Percentiles rank a stretch among this genome's conserved stretches.
Conservation (phyloP, 2,797 vertebrate genomes). For the Margarornis squamiger region DNA sequence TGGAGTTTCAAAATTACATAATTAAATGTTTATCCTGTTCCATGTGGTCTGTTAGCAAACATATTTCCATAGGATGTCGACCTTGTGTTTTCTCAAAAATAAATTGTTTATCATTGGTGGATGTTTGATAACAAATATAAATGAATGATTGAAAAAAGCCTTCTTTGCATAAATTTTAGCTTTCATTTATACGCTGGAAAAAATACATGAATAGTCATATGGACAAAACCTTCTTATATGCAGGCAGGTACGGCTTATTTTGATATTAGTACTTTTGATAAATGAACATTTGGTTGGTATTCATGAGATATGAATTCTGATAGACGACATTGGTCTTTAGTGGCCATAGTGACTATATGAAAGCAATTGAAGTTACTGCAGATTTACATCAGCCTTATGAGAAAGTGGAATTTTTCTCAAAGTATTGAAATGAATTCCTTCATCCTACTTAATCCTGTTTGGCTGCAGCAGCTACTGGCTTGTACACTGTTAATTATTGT, state of each 20-base stretch:
- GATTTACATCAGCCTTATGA: neutral
- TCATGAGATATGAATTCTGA: neutral
- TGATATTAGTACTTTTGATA: neutral
- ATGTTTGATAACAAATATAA: neutral
- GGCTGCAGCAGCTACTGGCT: neutral
- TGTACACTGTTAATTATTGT: neutral
- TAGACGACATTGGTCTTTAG: neutral
- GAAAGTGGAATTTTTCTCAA: neutral
- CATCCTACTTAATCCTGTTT: slow-evolving; percentile 6
- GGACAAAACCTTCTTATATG: neutral
- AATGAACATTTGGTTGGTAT: neutral
- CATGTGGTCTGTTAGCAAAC: slow-evolving; percentile 26
- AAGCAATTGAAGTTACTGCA: neutral
- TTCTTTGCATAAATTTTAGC: neutral
- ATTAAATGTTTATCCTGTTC: slow-evolving; percentile 27
- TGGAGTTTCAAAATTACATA: neutral
- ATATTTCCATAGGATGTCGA: neutral
- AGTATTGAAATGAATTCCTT: neutral
- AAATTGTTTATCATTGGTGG: neutral
- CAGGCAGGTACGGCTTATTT: neutral
- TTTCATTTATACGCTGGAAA: neutral
- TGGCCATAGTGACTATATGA: neutral
- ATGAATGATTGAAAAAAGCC: neutral
- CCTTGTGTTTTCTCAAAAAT: neutral
- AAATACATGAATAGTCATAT: neutral